phyloP scores from a whole-genome alignment of 2,888 invertebrate genomes.

The Erannis defoliaria region DNA sequence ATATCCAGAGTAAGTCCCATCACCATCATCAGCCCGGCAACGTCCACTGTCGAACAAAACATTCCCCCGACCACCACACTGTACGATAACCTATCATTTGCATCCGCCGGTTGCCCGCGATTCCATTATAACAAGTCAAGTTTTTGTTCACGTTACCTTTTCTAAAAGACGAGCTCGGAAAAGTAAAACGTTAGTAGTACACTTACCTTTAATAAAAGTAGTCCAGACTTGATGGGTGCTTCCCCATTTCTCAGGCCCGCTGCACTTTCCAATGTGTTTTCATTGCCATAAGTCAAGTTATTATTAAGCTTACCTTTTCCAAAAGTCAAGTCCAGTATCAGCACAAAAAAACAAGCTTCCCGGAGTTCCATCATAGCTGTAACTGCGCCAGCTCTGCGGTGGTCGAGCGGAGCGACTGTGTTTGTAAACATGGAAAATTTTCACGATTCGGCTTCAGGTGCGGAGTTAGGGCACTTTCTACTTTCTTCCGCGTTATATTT shows the following conservation, averaged over 20 bases:
- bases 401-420: constrained; percentile 43
- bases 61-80: too few relatives aligned
- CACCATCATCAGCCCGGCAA: too few relatives aligned
- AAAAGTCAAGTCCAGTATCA: constrained; percentile 14
- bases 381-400: constrained; percentile 41
- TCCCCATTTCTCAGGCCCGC: neutral
- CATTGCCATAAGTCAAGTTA: neutral
- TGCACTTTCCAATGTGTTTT: neutral
- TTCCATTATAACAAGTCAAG: too few relatives aligned
- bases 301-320: constrained; percentile 23
- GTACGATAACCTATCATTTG: too few relatives aligned
- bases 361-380: constrained; percentile 42
- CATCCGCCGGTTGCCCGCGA: too few relatives aligned
- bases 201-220: too few relatives aligned
- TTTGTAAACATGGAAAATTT: constrained; percentile 69
- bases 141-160: too few relatives aligned
- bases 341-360: constrained; percentile 23
- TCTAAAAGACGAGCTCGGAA: too few relatives aligned
- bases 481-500: neutral
- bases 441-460: constrained; percentile 53
- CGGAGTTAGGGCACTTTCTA: constrained; percentile 46
- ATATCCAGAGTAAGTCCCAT: too few relatives aligned
- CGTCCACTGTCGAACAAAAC: too few relatives aligned
- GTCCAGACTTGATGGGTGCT: neutral
- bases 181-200: too few relatives aligned